These are phyloP conservation scores for Pelvicachromis taeniatus DNA, from an alignment of 2,113 vertebrate genomes.

Conservation along the genomic window DNA sequence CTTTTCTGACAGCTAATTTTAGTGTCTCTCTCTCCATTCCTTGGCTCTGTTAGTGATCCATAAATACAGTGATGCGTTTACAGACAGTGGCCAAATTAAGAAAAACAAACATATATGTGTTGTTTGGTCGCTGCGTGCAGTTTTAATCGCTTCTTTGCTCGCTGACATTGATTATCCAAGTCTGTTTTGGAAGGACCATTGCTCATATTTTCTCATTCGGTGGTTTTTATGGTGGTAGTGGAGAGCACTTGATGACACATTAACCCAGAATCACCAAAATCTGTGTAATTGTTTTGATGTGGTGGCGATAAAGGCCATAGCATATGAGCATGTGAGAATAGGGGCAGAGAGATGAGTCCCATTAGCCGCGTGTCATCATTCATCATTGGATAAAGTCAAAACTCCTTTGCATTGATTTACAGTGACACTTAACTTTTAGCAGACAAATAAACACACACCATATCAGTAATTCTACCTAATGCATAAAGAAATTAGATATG, in stretches of 20 bases:
- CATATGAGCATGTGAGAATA: not conserved
- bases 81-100: not conserved
- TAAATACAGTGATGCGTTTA: not conserved
- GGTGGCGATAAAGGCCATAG: not conserved
- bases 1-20: not conserved
- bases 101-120: not conserved
- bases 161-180: not conserved
- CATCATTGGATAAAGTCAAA: not conserved
- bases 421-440: not conserved
- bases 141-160: not conserved
- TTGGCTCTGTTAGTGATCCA: not conserved
- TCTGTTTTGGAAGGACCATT: not conserved
- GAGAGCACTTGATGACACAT: not conserved
- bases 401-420: not conserved
- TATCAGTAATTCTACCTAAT: not conserved
- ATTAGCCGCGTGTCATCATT: not conserved
- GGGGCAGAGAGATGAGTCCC: not conserved
- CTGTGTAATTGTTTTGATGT: not conserved
- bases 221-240: rapidly evolving
- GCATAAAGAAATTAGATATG: not conserved
- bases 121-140: not conserved
- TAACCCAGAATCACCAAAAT: not conserved
- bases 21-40: not conserved
- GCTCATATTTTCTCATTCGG: not conserved
- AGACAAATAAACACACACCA: not conserved